Base-by-base conservation (phyloP, 2,888 invertebrate genomes). In the Xestia sexstrigata region DNA sequence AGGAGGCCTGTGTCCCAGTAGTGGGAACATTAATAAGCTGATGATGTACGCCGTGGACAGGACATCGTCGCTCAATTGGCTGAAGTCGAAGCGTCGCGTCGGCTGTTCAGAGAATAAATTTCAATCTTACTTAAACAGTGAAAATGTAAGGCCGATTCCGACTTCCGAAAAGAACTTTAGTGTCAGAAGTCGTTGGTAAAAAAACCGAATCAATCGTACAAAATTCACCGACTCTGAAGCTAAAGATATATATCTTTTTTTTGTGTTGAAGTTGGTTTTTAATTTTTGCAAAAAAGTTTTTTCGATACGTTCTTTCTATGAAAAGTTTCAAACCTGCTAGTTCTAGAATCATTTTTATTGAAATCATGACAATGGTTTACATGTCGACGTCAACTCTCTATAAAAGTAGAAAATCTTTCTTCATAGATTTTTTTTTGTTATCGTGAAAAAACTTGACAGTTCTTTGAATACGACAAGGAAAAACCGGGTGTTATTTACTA, bases 371-470 rank as follows among this genome's bases (percentile, higher is more conserved):
- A 55, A 13, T n/a, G 11, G 5, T n/a, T n/a, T 13, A n/a, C 55
- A 55, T 55, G n/a, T 55, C 11, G 11, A 23, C 8, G 11, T 52
- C 23, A 55, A n/a, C 13, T 26, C 20, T 9, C 8, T 8, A 23
- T 55, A 20, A 20, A 62, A 9, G 20, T 5, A 20, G 1, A 35
- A 69, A 9, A 52, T 23, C 1, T 39, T n/a, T n/a, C 30, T 62
- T 35, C 23, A 55, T 6, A 58, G 17, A 68, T 81, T n/a, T 42
- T 63, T 52, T n/a, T n/a, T 62, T n/a, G 49, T 26, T 67, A 39
- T 45, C 58, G 26, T 60, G n/a, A 58, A 70, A n/a, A 47, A 47
- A 7, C 30, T 65, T 68, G 84, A 69, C 72, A 81, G n/a, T n/a
- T 65, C 13, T 55, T 39, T 55, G 47, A 78, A 78, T 47, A 4